Conservation (phyloP, 2,797 vertebrate genomes). For the Cacajao melanocephalus region DNA sequence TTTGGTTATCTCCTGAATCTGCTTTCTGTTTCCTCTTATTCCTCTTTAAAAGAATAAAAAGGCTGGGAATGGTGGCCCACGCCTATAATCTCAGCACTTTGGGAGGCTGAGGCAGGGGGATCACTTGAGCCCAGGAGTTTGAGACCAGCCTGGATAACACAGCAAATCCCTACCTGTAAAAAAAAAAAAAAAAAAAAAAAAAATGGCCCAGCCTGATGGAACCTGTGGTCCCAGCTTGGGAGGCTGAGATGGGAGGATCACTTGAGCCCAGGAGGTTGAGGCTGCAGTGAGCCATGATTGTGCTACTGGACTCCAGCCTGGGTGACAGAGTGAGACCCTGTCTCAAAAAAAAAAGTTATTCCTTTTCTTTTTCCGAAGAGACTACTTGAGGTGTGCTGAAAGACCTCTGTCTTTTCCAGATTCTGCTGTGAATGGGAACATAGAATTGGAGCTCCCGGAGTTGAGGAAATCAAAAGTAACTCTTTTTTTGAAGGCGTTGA, state of each 20-base stretch:
- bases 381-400: slow-evolving; percentile 23
- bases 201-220: background rate
- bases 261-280: background rate
- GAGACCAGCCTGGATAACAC: background rate
- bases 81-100: background rate
- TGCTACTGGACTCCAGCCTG: background rate
- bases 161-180: background rate
- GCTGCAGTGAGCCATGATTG: background rate
- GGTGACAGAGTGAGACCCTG: background rate
- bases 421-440: slow-evolving; percentile 99
- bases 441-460: slow-evolving; percentile 92
- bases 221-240: background rate
- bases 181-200: too few relatives aligned
- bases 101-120: background rate
- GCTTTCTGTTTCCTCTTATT: background rate
- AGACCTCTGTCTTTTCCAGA: slow-evolving; percentile 85
- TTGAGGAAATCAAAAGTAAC: slow-evolving; percentile 97
- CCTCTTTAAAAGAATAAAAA: background rate
- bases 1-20: background rate
- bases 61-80: background rate
- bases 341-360: background rate
- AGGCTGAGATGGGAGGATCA: background rate
- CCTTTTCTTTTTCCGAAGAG: slow-evolving; percentile 19
- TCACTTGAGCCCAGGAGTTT: background rate
- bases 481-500: slow-evolving; percentile 98